These are phyloP conservation scores for Asarcornis scutulata DNA, from an alignment of 2,113 vertebrate species.

Conservation along the genomic window DNA sequence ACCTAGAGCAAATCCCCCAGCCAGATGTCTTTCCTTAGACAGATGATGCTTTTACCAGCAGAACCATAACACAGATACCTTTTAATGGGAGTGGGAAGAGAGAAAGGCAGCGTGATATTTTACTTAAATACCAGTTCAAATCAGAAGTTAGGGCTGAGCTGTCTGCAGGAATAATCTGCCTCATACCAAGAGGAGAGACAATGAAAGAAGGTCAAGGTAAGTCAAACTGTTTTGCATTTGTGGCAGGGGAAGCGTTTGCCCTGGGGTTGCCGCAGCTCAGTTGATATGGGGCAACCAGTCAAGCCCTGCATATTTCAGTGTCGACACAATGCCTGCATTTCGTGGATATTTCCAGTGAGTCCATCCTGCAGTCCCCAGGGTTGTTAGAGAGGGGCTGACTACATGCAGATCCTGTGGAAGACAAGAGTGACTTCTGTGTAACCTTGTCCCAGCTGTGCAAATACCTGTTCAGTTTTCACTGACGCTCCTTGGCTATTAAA, in stretches of 20 bases:
- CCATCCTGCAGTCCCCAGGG: not conserved
- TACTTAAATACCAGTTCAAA: not conserved
- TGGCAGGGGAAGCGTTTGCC: not conserved
- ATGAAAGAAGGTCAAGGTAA: not conserved
- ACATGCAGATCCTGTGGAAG: not conserved
- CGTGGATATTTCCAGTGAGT: not conserved
- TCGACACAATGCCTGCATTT: accelerated
- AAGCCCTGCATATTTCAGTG: not conserved
- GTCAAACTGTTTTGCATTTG: not conserved
- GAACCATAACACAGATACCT: not conserved
- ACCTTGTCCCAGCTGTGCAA: not conserved
- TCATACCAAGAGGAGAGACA: not conserved
- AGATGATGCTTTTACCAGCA: not conserved
- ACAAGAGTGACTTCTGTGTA: not conserved
- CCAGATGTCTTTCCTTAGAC: not conserved
- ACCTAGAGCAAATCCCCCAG: not conserved
- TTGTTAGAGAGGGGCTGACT: not conserved
- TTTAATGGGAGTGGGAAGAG: not conserved
- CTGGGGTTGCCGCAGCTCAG: not conserved
- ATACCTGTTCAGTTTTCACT: not conserved
- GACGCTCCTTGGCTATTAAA: not conserved
- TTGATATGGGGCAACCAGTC: not conserved
- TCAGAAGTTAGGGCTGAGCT: not conserved
- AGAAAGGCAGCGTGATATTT: not conserved
- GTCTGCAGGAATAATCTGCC: not conserved